phyloP scores from a whole-genome alignment of 2,113 vertebrate species.

The Plotosus lineatus region DNA sequence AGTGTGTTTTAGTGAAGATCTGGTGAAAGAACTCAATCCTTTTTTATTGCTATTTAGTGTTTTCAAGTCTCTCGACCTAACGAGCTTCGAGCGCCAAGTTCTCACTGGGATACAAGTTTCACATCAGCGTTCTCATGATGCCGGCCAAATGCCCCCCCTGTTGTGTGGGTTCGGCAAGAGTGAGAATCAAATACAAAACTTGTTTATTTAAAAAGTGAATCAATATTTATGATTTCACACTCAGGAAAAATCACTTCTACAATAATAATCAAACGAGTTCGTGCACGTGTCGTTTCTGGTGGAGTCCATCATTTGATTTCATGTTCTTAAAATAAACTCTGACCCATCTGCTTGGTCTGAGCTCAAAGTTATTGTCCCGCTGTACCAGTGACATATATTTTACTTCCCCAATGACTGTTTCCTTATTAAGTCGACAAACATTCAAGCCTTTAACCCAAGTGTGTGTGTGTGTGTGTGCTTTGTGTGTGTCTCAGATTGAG shows the following conservation, averaged over 20 bases:
- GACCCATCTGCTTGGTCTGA: neutral
- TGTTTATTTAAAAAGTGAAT: neutral
- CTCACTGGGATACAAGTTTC: neutral
- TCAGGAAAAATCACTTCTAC: too few relatives aligned
- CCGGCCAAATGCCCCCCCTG: neutral
- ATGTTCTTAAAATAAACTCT: neutral
- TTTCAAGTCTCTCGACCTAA: neutral
- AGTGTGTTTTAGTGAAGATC: neutral
- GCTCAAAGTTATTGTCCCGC: neutral
- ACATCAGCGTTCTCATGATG: conserved; percentile 1
- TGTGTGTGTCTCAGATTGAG: conserved; percentile 4
- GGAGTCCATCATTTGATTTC: too few relatives aligned
- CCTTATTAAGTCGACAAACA: neutral
- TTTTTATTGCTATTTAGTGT: neutral
- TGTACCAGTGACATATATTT: neutral
- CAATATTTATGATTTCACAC: neutral
- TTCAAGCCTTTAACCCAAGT: neutral
- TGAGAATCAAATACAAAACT: neutral
- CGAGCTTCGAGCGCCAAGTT: conserved; percentile 6
- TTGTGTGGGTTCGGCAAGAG: neutral
- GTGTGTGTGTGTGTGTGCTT: conserved; percentile 10
- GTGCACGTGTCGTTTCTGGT: neutral
- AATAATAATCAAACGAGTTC: too few relatives aligned
- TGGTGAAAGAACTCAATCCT: neutral
- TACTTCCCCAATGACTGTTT: neutral